Conservation (phyloP, 1,140 invertebrate species). For the Meloidogyne exigua region DNA sequence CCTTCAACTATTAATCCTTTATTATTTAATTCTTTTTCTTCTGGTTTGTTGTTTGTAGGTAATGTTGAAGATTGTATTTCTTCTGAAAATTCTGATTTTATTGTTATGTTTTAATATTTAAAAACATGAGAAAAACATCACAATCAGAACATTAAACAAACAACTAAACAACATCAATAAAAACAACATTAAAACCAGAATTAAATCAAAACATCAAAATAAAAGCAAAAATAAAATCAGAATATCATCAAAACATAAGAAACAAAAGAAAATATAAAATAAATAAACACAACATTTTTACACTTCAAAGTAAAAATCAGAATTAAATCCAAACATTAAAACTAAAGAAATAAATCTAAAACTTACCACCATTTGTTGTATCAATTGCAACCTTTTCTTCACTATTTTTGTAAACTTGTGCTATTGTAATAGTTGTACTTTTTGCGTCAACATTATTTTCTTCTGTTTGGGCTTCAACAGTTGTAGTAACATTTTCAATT, state of each 20-base stretch:
- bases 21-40: background rate
- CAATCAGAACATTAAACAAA: background rate
- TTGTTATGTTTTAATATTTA: no score
- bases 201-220: background rate
- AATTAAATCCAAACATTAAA: background rate
- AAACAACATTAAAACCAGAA: background rate
- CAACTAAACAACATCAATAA: background rate
- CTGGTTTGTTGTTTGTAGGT: background rate
- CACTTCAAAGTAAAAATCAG: background rate
- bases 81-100: background rate
- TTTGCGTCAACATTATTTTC: background rate
- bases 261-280: background rate
- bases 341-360: background rate
- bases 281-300: no score
- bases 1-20: background rate
- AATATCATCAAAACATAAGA: background rate
- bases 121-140: background rate
- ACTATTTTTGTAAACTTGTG: slow-evolving; percentile 4
- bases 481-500: background rate
- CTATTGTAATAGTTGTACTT: slow-evolving; percentile 3
- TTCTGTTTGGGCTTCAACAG: slow-evolving; percentile 14
- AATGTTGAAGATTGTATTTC: background rate
- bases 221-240: background rate
- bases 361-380: background rate
- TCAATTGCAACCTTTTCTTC: background rate